Base-by-base conservation (phyloP, 2,113 vertebrate species). In the Psophia crepitans region DNA sequence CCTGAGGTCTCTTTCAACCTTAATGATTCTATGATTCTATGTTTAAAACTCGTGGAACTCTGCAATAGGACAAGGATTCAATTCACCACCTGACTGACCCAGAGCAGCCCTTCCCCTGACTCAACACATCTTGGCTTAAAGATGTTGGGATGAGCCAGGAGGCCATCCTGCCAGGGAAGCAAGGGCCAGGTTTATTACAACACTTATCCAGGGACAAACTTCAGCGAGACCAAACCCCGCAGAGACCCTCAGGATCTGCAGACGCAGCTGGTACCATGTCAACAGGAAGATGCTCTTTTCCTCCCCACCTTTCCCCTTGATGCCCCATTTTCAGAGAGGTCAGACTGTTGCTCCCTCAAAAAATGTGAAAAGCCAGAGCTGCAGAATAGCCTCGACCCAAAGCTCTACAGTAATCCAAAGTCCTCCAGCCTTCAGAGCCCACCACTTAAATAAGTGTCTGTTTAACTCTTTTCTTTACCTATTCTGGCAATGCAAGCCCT, bases 351-450 rank as follows among this genome's bases (percentile, higher is more conserved):
- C 60, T 78, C 60, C 57, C 46, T n/a, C 33, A 58, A 79, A 87
- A 28, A 0, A 16, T 2, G 0, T 0, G 1, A 41, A 19, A 39
- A 86, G 17, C 27, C 66, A 76, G 64, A 91, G 57, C 39, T 71
- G 53, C 71, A 69, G 58, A 43, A 86, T 2, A 58, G 15, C 53
- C 32, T 30, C 22, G 46, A 69, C 57, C 71, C 39, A 58, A 23
- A 57, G 21, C 10, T 26, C 68, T 39, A 2, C 0, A 0, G 35
- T 2, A 48, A 74, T 9, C 54, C 77, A 69, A 65, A 75, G 21
- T 77, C 71, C 39, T 33, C 35, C 68, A 65, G 2, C 30, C 33
- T 69, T 49, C 17, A 69, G 37, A 37, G 24, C 20, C 32, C 0
- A 0, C 37, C 33, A n/a, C 4, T 56, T 30, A 49, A 20, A 73